These are phyloP conservation scores for Galerucella pusilla DNA, from an alignment of 2,888 invertebrate genomes.

Conservation along the genomic window DNA sequence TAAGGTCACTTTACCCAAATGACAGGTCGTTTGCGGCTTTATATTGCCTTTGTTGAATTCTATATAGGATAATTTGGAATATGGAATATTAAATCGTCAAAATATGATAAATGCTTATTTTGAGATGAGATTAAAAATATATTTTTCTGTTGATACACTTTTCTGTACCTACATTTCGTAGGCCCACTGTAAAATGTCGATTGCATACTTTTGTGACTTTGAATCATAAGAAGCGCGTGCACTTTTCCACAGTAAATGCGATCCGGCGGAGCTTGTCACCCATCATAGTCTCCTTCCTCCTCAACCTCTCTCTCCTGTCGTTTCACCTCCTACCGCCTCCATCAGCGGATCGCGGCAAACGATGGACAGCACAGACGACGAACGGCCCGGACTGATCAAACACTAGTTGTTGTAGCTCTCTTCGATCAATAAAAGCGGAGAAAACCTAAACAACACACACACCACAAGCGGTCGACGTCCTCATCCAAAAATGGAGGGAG, in stretches of 20 bases:
- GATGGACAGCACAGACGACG: slow-evolving; percentile 54
- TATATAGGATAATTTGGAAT: not conserved
- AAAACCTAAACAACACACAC: slow-evolving; percentile 58
- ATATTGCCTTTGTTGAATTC: slow-evolving; percentile 3
- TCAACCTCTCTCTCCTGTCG: slow-evolving; percentile 22
- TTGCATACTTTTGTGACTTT: not conserved
- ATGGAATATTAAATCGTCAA: too few relatives aligned
- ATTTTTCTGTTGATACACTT: too few relatives aligned
- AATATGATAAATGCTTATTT: too few relatives aligned
- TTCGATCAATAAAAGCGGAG: slow-evolving; percentile 56
- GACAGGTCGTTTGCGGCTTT: slow-evolving; percentile 2
- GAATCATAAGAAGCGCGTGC: slow-evolving; percentile 30
- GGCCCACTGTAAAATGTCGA: slow-evolving; percentile 4
- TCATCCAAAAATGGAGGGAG: slow-evolving; percentile 29
- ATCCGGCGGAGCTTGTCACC: slow-evolving; percentile 25
- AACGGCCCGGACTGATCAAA: slow-evolving; percentile 57
- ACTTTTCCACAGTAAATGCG: slow-evolving; percentile 28
- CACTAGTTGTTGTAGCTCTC: slow-evolving; percentile 51
- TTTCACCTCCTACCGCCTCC: slow-evolving; percentile 19
- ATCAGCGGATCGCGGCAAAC: slow-evolving; percentile 37
- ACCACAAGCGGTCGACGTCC: slow-evolving; percentile 50
- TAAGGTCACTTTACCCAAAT: slow-evolving; percentile 11
- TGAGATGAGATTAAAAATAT: too few relatives aligned
- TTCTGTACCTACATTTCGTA: not conserved
- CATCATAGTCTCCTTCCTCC: slow-evolving; percentile 26